Percentiles rank a stretch among this genome's conserved stretches.
phyloP scores from a whole-genome alignment of 2,797 vertebrate genomes.

The Craterocephalus amniculus region DNA sequence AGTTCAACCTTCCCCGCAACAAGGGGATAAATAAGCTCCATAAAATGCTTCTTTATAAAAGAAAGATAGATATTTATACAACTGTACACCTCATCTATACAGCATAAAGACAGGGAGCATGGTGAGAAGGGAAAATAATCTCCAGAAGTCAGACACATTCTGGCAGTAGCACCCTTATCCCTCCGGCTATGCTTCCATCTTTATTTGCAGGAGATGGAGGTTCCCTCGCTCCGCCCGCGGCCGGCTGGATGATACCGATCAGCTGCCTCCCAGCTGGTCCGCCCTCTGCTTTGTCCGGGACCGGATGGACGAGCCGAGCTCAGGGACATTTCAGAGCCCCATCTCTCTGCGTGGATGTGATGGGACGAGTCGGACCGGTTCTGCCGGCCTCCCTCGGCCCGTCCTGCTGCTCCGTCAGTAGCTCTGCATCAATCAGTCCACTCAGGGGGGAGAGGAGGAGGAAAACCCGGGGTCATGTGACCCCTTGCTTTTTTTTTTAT shows the following conservation, averaged over 20 bases:
- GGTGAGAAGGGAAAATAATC: constrained; percentile 67
- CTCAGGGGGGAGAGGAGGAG: constrained; percentile 23
- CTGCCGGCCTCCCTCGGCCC: constrained; percentile 29
- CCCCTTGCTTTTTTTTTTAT: not conserved
- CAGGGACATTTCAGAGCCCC: constrained; percentile 34
- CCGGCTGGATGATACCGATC: not conserved
- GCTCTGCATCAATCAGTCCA: too few species aligned
- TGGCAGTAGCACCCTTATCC: constrained; percentile 73
- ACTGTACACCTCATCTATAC: constrained; percentile 79
- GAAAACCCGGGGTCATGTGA: not conserved
- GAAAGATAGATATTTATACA: constrained; percentile 84
- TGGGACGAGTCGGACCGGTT: constrained; percentile 19
- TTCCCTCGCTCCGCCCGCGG: constrained; percentile 35
- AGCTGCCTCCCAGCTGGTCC: constrained; percentile 6
- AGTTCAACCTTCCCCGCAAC: constrained; percentile 70
- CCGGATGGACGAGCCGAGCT: constrained; percentile 39
- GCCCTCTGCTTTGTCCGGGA: constrained; percentile 15
- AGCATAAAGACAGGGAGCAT: constrained; percentile 70
- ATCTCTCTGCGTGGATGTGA: constrained; percentile 25
- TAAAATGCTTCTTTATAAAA: constrained; percentile 89
- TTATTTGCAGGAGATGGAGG: constrained; percentile 43
- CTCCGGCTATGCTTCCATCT: constrained; percentile 52
- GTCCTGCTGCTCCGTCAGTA: constrained; percentile 48
- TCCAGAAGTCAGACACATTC: constrained; percentile 71
- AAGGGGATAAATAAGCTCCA: constrained; percentile 79